Evolutionary conservation across 2,797 vertebrate genomes (phyloP), one percentile per base, ranked within the genome.

Genomic region (Cossypha niveicapilla): DNA sequence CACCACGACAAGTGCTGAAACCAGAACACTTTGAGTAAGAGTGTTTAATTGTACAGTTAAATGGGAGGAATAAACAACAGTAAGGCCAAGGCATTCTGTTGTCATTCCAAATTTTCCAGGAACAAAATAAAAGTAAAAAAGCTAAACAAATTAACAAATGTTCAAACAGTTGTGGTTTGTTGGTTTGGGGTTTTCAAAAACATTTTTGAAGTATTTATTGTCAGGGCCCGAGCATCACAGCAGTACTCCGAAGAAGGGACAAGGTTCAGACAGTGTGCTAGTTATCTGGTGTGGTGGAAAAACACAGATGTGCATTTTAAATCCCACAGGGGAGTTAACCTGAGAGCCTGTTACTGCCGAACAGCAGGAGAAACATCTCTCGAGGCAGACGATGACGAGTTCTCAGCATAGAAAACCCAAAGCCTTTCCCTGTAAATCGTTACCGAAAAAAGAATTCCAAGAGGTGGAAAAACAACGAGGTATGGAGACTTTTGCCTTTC

Each of bases 281-380:
- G 32, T 76, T 79, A 76, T 75, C 63, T 70, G 32, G 62, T 16
- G 71, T 4, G 75, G 22, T 70, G 67, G 87, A 73, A 93, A 92
- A 94, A 87, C 61, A 3, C 50, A 89, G 67, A 85, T 91, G 87
- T 68, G 81, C 74, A 41, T 89, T 91, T 85, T 76, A 92, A 94
- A 89, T 41, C 71, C 47, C 93, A 72, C 56, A 8, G 3, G 75
- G 48, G 87, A 95, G 24, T 89, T 70, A 92, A 86, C 54, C 74
- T 54, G 83, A 84, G 70, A 91, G 68, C 47, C 62, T 7, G 24
- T 66, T 56, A 62, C 70, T 67, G 81, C 61, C 1, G 3, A 72
- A 74, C 83, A 61, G 47, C 32, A 56, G 74, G 10, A 88, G 57
- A 66, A 91, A 32, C 66, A 54, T 50, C 53, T 44, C 58, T 58